A percentile compares a stretch with the other conserved stretches of the same genome.
Evolutionary conservation across 2,888 invertebrate genomes (phyloP).

Genomic region (Erebia ligea): DNA sequence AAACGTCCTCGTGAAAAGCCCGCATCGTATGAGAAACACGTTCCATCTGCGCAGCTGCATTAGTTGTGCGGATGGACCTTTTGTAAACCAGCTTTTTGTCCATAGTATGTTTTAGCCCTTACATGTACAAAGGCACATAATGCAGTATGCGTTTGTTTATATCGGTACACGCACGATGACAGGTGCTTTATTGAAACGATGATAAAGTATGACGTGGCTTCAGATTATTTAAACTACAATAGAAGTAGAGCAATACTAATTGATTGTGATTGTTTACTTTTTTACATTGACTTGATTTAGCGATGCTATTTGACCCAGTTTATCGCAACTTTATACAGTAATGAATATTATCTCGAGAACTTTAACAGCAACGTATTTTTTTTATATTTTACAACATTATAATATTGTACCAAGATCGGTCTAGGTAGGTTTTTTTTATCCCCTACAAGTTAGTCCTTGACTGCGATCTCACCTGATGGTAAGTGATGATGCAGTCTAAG

Average conservation of each 20-base stretch:
- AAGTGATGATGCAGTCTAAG: no score
- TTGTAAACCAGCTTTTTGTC: no score
- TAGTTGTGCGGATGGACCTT: no score
- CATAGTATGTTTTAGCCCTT: no score
- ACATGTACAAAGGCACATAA: not conserved
- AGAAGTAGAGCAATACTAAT: slow-evolving; percentile 19
- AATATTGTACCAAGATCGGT: no score
- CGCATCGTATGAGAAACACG: no score
- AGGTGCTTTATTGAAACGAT: slow-evolving; percentile 23
- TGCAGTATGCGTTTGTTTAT: slow-evolving; percentile 16
- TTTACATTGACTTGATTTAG: slow-evolving; percentile 2
- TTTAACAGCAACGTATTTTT: not conserved
- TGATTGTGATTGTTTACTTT: slow-evolving; percentile 23
- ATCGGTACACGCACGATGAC: slow-evolving; percentile 27
- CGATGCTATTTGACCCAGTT: not conserved
- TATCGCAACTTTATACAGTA: not conserved
- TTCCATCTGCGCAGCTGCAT: no score
- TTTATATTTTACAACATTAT: no score
- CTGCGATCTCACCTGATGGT: no score
- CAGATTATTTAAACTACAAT: slow-evolving; percentile 19
- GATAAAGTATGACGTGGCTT: slow-evolving; percentile 28
- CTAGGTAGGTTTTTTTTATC: no score
- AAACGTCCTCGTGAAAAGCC: no score
- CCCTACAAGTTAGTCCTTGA: no score
- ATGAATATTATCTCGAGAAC: not conserved